These are phyloP conservation scores for Xyrichtys novacula DNA, from an alignment of 2,797 vertebrate species.

Conservation along the genomic window DNA sequence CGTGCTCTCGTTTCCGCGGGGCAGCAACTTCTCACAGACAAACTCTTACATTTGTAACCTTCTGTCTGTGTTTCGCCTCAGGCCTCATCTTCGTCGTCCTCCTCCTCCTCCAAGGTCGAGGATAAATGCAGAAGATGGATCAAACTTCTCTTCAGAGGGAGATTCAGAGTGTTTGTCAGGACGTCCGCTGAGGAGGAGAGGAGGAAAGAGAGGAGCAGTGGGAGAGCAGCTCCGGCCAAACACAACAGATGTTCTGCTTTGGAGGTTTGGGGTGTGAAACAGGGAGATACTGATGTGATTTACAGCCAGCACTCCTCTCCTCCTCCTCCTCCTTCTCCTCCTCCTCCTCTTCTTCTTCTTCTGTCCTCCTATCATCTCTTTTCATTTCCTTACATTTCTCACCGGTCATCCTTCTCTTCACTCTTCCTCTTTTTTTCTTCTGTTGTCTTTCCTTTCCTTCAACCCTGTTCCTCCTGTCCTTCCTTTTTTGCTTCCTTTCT, in stretches of 20 bases:
- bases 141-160: constrained; percentile 46
- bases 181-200: constrained; percentile 33
- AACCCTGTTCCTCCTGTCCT: too few relatives aligned
- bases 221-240: constrained; percentile 52
- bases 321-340: neutral
- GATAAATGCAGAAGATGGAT: constrained; percentile 45
- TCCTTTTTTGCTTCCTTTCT: neutral
- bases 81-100: constrained; percentile 31
- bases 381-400: too few relatives aligned
- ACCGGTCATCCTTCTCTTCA: too few relatives aligned
- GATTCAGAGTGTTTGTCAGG: constrained; percentile 45
- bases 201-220: constrained; percentile 1
- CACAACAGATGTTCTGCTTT: constrained; percentile 69
- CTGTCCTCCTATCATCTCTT: neutral
- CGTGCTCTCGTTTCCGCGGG: constrained; percentile 41
- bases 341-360: neutral
- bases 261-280: constrained; percentile 57
- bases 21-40: constrained; percentile 58
- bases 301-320: constrained; percentile 29
- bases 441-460: too few relatives aligned
- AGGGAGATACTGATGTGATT: constrained; percentile 49
- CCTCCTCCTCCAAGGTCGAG: constrained; percentile 45
- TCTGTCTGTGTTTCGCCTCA: constrained; percentile 22
- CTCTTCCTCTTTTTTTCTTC: neutral
- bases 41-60: constrained; percentile 41